Percentiles rank a stretch among this genome's conserved stretches.
Conservation (phyloP, 1,140 invertebrate species). For the Kradibia gibbosae region DNA sequence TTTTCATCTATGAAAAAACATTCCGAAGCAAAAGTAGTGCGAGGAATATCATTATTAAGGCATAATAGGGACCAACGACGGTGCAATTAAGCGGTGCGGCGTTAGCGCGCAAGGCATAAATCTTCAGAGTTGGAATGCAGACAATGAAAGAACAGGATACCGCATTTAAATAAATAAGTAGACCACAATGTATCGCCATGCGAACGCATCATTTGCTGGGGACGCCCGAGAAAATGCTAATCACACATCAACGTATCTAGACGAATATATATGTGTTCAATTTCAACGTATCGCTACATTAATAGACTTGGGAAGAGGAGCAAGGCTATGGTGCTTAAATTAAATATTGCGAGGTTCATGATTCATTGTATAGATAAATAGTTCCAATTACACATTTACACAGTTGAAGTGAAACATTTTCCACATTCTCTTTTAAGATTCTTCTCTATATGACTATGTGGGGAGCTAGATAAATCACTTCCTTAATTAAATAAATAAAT, state of each 20-base stretch:
- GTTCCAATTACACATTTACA: too few relatives aligned
- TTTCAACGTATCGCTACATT: too few relatives aligned
- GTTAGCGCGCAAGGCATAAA: constrained; percentile 58
- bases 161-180: constrained; percentile 66
- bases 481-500: too few relatives aligned
- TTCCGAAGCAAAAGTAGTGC: background rate
- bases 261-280: background rate
- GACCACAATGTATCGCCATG: constrained; percentile 53
- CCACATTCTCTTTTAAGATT: too few relatives aligned
- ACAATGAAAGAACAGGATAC: constrained; percentile 64
- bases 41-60: constrained; percentile 61
- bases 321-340: too few relatives aligned
- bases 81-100: constrained; percentile 58
- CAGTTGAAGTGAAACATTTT: too few relatives aligned
- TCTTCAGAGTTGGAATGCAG: constrained; percentile 46
- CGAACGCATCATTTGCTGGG: constrained; percentile 41
- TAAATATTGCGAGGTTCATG: too few relatives aligned
- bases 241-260: constrained; percentile 36
- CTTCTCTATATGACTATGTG: too few relatives aligned
- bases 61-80: constrained; percentile 54
- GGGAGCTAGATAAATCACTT: too few relatives aligned
- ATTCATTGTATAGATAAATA: too few relatives aligned
- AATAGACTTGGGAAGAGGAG: too few relatives aligned
- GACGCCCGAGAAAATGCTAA: constrained; percentile 53
- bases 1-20: constrained; percentile 9